These are phyloP conservation scores for Galemys pyrenaicus DNA, from an alignment of 2,113 vertebrate genomes.

Conservation along the genomic window DNA sequence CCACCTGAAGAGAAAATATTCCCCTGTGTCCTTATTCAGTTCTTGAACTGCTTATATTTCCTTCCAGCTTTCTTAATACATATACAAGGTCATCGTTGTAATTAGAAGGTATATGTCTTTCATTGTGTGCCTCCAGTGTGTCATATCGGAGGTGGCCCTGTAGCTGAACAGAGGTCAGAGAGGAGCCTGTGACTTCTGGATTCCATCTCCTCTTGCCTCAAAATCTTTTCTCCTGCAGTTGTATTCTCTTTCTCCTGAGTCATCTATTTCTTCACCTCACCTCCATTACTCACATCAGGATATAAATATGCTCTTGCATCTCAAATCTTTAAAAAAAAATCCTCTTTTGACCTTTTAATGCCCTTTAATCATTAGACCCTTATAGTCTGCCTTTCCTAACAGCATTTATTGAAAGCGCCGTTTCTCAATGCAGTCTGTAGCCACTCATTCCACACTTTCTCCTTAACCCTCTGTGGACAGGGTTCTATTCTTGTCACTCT, in stretches of 20 bases:
- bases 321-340: background rate
- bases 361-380: background rate
- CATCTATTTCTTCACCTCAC: background rate
- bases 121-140: background rate
- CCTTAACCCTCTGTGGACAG: accelerated
- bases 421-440: background rate
- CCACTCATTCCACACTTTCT: background rate
- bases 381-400: background rate
- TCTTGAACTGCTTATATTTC: background rate
- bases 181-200: background rate
- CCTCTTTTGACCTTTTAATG: background rate
- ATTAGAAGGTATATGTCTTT: background rate
- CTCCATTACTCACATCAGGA: background rate
- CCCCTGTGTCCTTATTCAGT: background rate
- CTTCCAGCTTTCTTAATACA: background rate
- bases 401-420: background rate
- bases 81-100: background rate
- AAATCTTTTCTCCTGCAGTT: background rate
- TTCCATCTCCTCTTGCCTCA: background rate
- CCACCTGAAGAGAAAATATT: background rate
- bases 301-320: background rate
- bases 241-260: background rate
- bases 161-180: background rate
- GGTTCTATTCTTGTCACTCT: background rate
- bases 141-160: background rate